A percentile compares a stretch with the other conserved stretches of the same genome.
phyloP scores from a whole-genome alignment of 2,888 invertebrate genomes.

The Lottia gigantea region DNA sequence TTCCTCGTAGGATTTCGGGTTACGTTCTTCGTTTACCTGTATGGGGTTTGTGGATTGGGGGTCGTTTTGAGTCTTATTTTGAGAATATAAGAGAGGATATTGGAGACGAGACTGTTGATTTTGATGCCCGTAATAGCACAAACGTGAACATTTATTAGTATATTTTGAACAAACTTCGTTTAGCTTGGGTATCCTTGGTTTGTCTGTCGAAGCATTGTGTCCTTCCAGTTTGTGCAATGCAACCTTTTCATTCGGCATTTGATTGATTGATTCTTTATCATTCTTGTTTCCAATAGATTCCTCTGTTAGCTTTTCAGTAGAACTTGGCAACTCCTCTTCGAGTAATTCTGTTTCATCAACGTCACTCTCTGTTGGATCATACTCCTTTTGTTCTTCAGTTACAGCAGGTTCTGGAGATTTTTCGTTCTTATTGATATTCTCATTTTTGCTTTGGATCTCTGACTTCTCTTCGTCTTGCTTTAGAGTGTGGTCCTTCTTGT shows the following conservation, averaged over 20 bases:
- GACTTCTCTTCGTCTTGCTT: conserved; percentile 7
- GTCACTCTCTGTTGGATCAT: conserved; percentile 14
- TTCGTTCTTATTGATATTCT: not conserved
- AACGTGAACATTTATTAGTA: not conserved
- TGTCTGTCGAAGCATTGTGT: not conserved
- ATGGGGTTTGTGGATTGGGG: too few species aligned
- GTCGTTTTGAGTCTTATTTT: too few species aligned
- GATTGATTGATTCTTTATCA: conserved; percentile 3
- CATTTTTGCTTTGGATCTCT: not conserved
- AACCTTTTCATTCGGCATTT: conserved; percentile 6
- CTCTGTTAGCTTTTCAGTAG: conserved; percentile 9
- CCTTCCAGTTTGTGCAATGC: not conserved
- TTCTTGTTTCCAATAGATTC: conserved; percentile 3
- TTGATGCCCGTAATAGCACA: not conserved
- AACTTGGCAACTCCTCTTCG: conserved; percentile 18
- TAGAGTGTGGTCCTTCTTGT: conserved; percentile 6
- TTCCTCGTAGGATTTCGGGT: too few species aligned
- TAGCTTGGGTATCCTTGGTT: not conserved
- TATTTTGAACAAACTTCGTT: not conserved
- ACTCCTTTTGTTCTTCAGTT: not conserved
- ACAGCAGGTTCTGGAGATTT: not conserved
- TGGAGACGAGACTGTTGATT: not conserved
- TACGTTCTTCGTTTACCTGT: too few species aligned
- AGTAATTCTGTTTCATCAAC: conserved; percentile 29
- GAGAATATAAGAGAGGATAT: not conserved